Base-by-base conservation (phyloP, 2,888 invertebrate genomes). In the Smittia sp. region DNA sequence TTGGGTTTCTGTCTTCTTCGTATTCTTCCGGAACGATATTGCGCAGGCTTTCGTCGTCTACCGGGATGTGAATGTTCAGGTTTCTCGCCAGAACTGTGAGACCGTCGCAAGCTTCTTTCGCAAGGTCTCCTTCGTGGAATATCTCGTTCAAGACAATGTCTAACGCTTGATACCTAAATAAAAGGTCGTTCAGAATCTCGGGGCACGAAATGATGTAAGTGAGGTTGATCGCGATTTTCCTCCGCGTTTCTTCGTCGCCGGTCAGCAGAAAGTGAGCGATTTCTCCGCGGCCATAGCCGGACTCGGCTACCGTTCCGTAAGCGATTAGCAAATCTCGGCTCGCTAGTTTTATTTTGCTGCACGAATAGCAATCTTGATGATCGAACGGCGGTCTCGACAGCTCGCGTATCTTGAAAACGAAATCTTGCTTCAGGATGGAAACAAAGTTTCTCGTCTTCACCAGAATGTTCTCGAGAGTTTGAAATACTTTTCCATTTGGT, bases 241-340 rank as follows among this genome's bases (percentile, higher is more conserved):
- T 80, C 32, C 82, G 81, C 1, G 76, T 74, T 18, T 75, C 54
- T 74, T 80, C 79, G 11, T 81, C 81, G 74, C 78, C 77, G 54
- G 80, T 80, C 4, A 76, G 66, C 54, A 83, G 74, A 1, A 81
- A 75, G 39, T 81, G 79, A 1, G 79, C 78, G 4, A 83, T 76
- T 76, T 83, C 81, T 13, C 81, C 82, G 74, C 80, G 80, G 66
- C 82, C 82, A 70, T 83, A 83, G 69, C 82, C 81, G 0, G 81
- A 80, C 76, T 83, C 81, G 0, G 80, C 83, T 0, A 83, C 82
- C 67, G 78, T 79, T n/a, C 79, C 80, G 1, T 83, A 77, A 0
- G 79, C 80, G 62, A 81, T 80, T 13, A 82, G 74, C 41, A 82
- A 80, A 3, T 77, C 78, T 74, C 78, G 78, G 3, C 79, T 80